Percentiles rank a stretch among this genome's conserved stretches.
Conservation (phyloP, 1,140 invertebrate species). For the Doryteuthis pealeii region DNA sequence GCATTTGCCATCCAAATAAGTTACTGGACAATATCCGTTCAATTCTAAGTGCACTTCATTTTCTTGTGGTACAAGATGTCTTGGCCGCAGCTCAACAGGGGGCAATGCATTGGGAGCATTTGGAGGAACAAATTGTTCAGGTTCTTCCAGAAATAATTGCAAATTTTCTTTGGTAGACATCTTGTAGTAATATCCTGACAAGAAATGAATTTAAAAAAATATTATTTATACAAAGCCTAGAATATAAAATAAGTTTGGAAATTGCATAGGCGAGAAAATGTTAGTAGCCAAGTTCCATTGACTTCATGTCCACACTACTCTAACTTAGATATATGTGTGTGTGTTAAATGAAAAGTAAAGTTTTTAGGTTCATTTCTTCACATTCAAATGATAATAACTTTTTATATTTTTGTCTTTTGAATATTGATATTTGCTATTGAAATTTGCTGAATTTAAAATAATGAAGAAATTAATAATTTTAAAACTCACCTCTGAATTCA, state of each 20-base stretch:
- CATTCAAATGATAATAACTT: too few relatives aligned
- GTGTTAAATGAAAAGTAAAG: too few relatives aligned
- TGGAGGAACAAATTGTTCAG: constrained; percentile 58
- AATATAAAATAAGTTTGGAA: too few relatives aligned
- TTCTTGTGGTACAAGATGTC: constrained; percentile 38
- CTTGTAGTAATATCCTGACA: constrained; percentile 57
- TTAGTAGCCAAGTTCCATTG: too few relatives aligned
- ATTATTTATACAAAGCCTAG: not conserved
- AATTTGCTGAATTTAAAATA: too few relatives aligned
- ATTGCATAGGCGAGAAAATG: too few relatives aligned
- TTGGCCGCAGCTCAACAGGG: constrained; percentile 46
- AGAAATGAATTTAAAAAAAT: not conserved
- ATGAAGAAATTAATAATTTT: too few relatives aligned
- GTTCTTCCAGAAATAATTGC: constrained; percentile 51
- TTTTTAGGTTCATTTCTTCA: too few relatives aligned
- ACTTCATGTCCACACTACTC: too few relatives aligned
- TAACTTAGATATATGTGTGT: too few relatives aligned
- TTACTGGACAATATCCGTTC: constrained; percentile 60
- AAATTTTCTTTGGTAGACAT: constrained; percentile 52
- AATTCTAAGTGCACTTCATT: constrained; percentile 47
- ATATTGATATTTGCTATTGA: too few relatives aligned
- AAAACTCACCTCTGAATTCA: constrained; percentile 55
- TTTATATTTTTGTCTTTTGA: too few relatives aligned
- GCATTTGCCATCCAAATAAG: constrained; percentile 56
- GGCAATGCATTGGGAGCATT: constrained; percentile 53